Conservation (phyloP, 2,113 vertebrate genomes). For the Collichthys lucidus region DNA sequence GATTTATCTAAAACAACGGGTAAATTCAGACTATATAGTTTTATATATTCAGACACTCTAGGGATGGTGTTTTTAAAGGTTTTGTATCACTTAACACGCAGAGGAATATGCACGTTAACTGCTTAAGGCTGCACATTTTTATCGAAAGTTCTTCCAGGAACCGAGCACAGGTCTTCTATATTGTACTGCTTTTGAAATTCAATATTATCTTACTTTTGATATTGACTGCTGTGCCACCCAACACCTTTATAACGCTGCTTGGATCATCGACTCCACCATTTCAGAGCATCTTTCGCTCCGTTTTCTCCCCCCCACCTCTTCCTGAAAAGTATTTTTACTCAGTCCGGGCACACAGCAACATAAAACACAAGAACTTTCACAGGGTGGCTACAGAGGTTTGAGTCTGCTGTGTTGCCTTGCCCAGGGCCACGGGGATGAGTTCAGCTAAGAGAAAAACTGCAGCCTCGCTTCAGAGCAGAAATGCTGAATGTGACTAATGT, state of each 20-base stretch:
- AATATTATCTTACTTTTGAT: constrained; percentile 10
- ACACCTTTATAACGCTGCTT: constrained; percentile 3
- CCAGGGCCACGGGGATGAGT: constrained; percentile 8
- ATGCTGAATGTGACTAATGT: constrained; percentile 44
- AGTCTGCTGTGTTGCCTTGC: constrained; percentile 15
- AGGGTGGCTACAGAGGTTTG: constrained; percentile 19
- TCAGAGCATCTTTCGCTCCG: constrained; percentile 2
- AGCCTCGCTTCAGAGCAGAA: constrained; percentile 7
- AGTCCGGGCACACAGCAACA: not conserved
- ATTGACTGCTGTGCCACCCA: constrained; percentile 16
- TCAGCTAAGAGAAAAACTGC: constrained; percentile 13
- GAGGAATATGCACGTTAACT: not conserved
- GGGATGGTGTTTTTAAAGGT: not conserved
- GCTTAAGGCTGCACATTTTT: constrained; percentile 24
- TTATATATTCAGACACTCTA: not conserved
- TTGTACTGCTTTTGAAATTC: constrained; percentile 14
- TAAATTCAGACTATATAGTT: not conserved
- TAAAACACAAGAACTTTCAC: constrained; percentile 34
- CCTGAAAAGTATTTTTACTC: constrained; percentile 55
- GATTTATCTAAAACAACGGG: not conserved
- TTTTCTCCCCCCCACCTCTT: constrained; percentile 9
- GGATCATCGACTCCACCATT: not conserved
- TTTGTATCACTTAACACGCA: not conserved
- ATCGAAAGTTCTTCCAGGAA: constrained; percentile 14
- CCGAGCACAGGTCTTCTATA: not conserved